These are phyloP conservation scores for Agrypnus murinus DNA, from an alignment of 2,888 invertebrate species.

Conservation along the genomic window DNA sequence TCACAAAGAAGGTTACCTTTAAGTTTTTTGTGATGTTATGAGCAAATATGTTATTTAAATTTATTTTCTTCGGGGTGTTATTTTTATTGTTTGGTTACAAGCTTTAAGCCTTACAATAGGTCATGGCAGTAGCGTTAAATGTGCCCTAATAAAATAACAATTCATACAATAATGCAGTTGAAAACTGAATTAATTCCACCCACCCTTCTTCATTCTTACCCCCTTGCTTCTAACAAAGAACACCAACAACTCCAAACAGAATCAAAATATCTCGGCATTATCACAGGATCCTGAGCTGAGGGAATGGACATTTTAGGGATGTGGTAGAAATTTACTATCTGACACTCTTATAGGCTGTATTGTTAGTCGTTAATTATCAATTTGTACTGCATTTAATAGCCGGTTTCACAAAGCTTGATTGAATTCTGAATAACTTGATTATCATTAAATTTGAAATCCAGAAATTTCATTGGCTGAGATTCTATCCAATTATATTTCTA, in stretches of 20 bases:
- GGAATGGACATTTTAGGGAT: conserved; percentile 37
- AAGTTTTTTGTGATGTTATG: background rate
- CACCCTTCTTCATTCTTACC: conserved; percentile 55
- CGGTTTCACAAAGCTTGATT: too few species aligned
- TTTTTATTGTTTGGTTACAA: background rate
- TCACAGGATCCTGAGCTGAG: conserved; percentile 39
- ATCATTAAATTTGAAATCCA: too few species aligned
- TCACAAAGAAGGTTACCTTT: too few species aligned
- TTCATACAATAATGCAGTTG: conserved; percentile 57
- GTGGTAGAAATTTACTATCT: conserved; percentile 22
- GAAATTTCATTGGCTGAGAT: too few species aligned
- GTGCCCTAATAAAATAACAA: conserved; percentile 59
- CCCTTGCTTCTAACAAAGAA: conserved; percentile 52
- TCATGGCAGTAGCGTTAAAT: conserved; percentile 31
- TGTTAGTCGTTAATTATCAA: too few species aligned
- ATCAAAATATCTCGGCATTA: conserved; percentile 58
- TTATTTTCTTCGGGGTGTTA: background rate
- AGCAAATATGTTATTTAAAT: background rate
- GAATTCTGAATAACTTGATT: too few species aligned
- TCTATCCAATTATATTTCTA: too few species aligned
- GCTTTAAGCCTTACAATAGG: background rate
- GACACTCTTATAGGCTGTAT: too few species aligned
- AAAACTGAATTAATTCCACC: conserved; percentile 60
- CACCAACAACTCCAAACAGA: conserved; percentile 58
- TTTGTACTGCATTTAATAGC: too few species aligned